Evolutionary conservation across 2,888 invertebrate species (phyloP).

Genomic region (Acleris emargana): DNA sequence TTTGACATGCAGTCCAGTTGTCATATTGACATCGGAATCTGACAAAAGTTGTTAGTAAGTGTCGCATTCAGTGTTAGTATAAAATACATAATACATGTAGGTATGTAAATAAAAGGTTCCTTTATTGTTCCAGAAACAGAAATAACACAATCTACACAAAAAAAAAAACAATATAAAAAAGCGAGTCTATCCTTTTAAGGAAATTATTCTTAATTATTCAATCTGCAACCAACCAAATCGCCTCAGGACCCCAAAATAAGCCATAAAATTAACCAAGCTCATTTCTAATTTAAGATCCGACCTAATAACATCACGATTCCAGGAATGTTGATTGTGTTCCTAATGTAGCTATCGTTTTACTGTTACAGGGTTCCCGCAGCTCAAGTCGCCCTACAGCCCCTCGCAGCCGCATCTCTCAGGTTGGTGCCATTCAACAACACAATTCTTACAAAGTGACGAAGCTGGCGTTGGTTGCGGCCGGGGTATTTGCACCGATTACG

Average conservation of each 20-base stretch:
- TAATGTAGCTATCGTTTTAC: constrained; percentile 60
- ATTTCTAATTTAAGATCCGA: constrained; percentile 9
- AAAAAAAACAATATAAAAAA: too few species aligned
- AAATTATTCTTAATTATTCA: not conserved
- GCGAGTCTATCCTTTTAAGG: not conserved
- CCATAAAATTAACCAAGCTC: constrained; percentile 29
- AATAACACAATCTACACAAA: too few species aligned
- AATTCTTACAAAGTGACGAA: not conserved
- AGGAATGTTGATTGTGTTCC: constrained; percentile 7
- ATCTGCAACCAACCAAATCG: not conserved
- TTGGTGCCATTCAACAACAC: constrained; percentile 53
- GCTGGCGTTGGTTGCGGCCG: not conserved
- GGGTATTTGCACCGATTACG: not conserved
- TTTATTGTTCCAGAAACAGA: too few species aligned
- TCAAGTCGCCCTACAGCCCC: constrained; percentile 87
- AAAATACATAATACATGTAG: too few species aligned
- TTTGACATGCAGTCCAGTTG: too few species aligned
- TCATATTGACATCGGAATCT: too few species aligned
- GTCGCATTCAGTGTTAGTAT: too few species aligned
- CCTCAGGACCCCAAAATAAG: constrained; percentile 16
- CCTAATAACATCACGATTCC: not conserved
- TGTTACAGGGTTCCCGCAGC: constrained; percentile 85
- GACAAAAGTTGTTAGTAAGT: too few species aligned
- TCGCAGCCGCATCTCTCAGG: constrained; percentile 85
- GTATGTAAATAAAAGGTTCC: too few species aligned